Evolutionary conservation across 2,888 invertebrate species (phyloP), one percentile per base, ranked within the genome.

Genomic region (Synergus gifuensis): DNA sequence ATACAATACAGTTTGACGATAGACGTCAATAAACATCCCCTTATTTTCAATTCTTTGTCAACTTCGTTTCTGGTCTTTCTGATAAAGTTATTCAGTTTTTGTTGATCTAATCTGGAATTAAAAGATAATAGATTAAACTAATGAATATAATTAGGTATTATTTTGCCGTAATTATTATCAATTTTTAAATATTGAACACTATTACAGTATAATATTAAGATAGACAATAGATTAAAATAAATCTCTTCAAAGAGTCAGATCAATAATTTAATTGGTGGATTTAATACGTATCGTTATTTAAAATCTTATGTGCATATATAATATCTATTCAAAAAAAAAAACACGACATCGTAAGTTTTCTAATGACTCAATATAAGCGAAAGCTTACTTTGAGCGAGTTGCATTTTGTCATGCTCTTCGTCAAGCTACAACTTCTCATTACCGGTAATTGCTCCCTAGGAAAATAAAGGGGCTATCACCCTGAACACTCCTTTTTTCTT

Each of bases 1-100:
- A 46, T 46, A 67, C 67, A 46, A 28, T 44, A 67, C 46, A 2
- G 46, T 22, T 67, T 67, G 44, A 46, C 22, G 28, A 67, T 44
- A 67, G 46, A 67, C 22, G 16, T 67, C 46, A 46, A 67, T 22
- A 67, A 67, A 67, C 28, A 40, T 46, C 14, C 46, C 28, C 46
- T 22, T 67, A 67, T 67, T 46, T 67, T 67, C 16, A 22, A 46
- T 46, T 67, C 18, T 14, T 7, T 44, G 28, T 49, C 44, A 22
- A 22, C 46, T 49, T 22, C 46, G 5, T 16, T 46, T 22, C 44
- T 9, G 18, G 44, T 22, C 42, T 67, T 67, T 5, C 22, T 22
- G 11, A 49, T 49, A 7, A 7, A 69, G 12, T 69, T 46, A 4
- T 69, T 44, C 14, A 16, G 46, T 28, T 28, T 28, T 28, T 46